Evolutionary conservation across 2,797 vertebrate genomes (phyloP).

Genomic region (Galaxias olidus): DNA sequence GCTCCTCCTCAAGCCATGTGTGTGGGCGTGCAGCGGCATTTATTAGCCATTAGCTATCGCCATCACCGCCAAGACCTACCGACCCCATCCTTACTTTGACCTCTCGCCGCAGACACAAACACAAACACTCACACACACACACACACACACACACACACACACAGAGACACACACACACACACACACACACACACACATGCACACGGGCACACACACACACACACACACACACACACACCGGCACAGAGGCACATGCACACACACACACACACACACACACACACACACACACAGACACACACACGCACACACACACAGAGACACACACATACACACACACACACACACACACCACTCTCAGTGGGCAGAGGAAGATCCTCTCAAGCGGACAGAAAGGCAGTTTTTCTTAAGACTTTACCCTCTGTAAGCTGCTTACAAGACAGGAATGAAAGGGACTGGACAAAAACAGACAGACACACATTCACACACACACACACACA

Average conservation of each 20-base stretch:
- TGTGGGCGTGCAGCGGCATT: constrained; percentile 43
- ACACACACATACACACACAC: constrained; percentile 3
- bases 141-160: constrained; percentile 13
- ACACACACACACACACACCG: neutral
- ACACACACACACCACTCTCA: neutral
- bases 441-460: neutral
- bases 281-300: constrained; percentile 2
- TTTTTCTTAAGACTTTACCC: no score
- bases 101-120: constrained; percentile 41
- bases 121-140: constrained; percentile 11
- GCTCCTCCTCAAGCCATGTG: neutral
- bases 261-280: constrained; percentile 2
- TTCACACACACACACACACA: constrained; percentile 5
- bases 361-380: no score
- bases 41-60: constrained; percentile 51
- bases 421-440: no score
- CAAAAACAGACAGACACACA: constrained; percentile 1
- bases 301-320: neutral
- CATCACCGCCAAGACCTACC: constrained; percentile 32
- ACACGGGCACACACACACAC: no score
- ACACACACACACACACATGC: constrained; percentile 1
- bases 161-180: constrained; percentile 1
- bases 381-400: no score
- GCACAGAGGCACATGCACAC: neutral
- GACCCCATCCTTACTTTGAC: constrained; percentile 51